These are phyloP conservation scores for Melitaea athalia DNA, from an alignment of 2,888 invertebrate species.

Conservation along the genomic window DNA sequence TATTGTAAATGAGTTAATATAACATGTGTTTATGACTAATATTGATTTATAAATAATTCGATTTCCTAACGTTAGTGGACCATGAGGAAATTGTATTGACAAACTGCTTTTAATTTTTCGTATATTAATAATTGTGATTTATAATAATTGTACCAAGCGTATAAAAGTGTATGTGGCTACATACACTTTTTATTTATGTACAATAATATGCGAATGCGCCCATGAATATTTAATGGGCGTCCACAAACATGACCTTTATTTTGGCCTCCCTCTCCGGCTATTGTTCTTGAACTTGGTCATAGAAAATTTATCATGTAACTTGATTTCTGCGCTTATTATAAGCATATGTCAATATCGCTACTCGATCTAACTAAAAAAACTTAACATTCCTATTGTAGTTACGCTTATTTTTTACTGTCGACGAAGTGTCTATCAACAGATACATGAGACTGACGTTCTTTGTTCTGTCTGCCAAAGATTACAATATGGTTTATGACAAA, in stretches of 20 bases:
- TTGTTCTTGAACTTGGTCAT: conserved; percentile 56
- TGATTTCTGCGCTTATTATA: conserved; percentile 9
- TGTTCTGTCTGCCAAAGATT: conserved; percentile 38
- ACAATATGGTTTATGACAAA: conserved; percentile 40
- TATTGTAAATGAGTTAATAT: too few relatives aligned
- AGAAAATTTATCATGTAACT: conserved; percentile 61
- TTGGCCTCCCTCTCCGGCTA: conserved; percentile 63
- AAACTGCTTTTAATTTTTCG: background rate
- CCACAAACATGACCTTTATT: conserved; percentile 72
- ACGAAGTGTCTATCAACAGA: conserved; percentile 37
- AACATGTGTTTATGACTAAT: too few relatives aligned
- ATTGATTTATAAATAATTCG: too few relatives aligned
- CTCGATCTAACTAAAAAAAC: conserved; percentile 14
- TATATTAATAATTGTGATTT: conserved; percentile 5
- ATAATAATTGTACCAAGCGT: conserved; percentile 48
- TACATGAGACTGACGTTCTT: conserved; percentile 40
- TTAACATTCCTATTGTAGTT: conserved; percentile 15
- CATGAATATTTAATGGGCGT: conserved; percentile 73
- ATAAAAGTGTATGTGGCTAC: conserved; percentile 55
- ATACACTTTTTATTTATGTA: too few relatives aligned
- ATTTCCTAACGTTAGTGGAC: background rate
- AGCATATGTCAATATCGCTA: conserved; percentile 17
- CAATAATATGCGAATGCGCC: conserved; percentile 61
- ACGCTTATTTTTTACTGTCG: conserved; percentile 33
- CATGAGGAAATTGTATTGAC: background rate